Evolutionary conservation across 2,888 invertebrate species (phyloP).

Genomic region (Ophonus ardosiacus): DNA sequence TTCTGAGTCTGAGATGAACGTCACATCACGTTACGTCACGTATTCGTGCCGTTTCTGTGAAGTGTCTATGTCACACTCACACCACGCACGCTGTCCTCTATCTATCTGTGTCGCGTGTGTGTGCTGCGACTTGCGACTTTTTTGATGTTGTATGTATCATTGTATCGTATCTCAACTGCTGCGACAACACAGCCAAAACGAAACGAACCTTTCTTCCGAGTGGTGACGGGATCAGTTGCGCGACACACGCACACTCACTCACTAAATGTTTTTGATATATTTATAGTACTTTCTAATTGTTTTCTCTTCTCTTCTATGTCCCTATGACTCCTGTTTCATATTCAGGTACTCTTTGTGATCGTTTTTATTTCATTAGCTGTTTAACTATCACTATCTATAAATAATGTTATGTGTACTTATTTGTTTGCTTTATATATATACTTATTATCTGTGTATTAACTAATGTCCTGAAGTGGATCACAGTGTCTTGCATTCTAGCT

Average conservation of each 20-base stretch:
- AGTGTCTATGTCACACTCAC: background rate
- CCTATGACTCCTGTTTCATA: background rate
- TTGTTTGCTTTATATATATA: slow-evolving; percentile 27
- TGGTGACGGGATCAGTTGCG: slow-evolving; percentile 50
- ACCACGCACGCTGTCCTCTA: slow-evolving; percentile 40
- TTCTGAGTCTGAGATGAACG: slow-evolving; percentile 26
- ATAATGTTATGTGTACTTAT: background rate
- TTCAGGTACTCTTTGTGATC: slow-evolving; percentile 5
- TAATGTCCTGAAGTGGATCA: background rate
- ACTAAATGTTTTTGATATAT: slow-evolving; percentile 21
- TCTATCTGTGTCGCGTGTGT: slow-evolving; percentile 43
- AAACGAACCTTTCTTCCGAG: slow-evolving; percentile 55
- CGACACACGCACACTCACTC: slow-evolving; percentile 52
- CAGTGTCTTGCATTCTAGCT: slow-evolving; percentile 25
- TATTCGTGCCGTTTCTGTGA: slow-evolving; percentile 24
- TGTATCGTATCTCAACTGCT: slow-evolving; percentile 51
- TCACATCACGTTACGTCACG: background rate
- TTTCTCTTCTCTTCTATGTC: slow-evolving; percentile 22
- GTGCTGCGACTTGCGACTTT: slow-evolving; percentile 22
- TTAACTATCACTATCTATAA: background rate
- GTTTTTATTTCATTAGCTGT: slow-evolving; percentile 2
- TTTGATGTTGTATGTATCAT: background rate
- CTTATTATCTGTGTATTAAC: slow-evolving; percentile 1
- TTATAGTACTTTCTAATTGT: background rate
- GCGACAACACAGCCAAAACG: slow-evolving; percentile 75